A percentile compares a stretch with the other conserved stretches of the same genome.
phyloP scores from a whole-genome alignment of 2,888 invertebrate genomes.

The Ichneumoninae sp. region DNA sequence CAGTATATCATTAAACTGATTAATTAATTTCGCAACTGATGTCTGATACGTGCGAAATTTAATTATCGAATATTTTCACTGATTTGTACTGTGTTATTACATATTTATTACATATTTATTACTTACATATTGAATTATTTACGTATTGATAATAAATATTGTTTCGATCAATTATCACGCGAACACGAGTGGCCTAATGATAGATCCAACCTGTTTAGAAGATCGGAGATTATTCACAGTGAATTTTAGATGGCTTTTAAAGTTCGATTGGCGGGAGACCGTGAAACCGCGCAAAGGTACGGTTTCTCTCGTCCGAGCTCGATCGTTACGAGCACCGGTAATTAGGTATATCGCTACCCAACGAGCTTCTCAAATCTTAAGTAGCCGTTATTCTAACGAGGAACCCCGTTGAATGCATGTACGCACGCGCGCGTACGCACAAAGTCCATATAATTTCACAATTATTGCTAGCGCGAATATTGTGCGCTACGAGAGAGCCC shows the following conservation, averaged over 20 bases:
- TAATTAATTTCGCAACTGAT: no score
- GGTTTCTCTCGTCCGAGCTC: neutral
- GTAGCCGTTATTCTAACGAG: conserved; percentile 79
- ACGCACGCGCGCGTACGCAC: neutral
- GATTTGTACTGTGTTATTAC: no score
- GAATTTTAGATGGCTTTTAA: neutral
- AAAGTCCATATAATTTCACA: conserved; percentile 48
- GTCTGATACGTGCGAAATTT: no score
- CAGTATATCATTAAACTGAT: no score
- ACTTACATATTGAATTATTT: neutral
- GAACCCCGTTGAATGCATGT: conserved; percentile 60
- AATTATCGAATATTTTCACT: no score
- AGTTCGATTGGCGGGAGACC: conserved; percentile 13
- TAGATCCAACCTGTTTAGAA: neutral
- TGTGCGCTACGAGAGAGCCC: conserved; percentile 63
- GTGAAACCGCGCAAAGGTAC: conserved; percentile 38
- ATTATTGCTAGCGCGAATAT: conserved; percentile 68
- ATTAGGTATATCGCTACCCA: conserved; percentile 66
- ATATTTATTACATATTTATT: no score
- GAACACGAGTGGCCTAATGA: neutral
- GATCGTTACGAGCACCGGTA: conserved; percentile 44
- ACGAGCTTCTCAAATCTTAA: conserved; percentile 75
- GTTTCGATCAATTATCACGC: neutral
- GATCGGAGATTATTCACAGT: neutral
- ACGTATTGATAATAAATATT: neutral